Conservation (phyloP, 2,113 vertebrate genomes). For the Pteropus alecto region DNA sequence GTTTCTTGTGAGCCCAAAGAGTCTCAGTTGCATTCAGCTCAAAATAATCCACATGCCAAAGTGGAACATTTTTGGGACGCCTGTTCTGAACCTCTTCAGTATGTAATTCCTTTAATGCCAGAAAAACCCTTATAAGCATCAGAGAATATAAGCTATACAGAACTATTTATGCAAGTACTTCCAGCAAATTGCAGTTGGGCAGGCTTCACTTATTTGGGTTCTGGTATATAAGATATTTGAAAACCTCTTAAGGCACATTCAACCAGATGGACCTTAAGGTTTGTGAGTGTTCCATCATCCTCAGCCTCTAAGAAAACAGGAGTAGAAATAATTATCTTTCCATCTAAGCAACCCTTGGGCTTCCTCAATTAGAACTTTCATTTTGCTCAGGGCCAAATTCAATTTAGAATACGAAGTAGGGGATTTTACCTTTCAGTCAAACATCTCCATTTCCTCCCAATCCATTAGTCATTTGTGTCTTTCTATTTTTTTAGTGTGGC, state of each 20-base stretch:
- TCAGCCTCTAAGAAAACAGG: slow-evolving; percentile 3
- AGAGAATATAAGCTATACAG: not conserved
- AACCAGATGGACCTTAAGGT: not conserved
- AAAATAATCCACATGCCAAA: not conserved
- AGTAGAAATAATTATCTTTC: slow-evolving; percentile 26
- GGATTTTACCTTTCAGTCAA: not conserved
- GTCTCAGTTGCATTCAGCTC: not conserved
- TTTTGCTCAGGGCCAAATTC: not conserved
- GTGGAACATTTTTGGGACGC: not conserved
- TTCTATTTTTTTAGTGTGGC: not conserved
- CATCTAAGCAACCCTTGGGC: not conserved
- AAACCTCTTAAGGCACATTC: not conserved
- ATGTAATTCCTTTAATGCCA: not conserved
- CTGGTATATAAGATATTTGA: not conserved
- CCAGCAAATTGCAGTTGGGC: not conserved
- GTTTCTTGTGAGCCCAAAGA: not conserved
- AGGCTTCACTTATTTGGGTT: not conserved
- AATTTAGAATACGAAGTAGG: not conserved
- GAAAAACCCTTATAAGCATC: not conserved
- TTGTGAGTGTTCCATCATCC: not conserved
- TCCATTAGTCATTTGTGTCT: not conserved
- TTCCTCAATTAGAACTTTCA: not conserved
- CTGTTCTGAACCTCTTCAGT: not conserved
- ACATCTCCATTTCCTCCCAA: not conserved
- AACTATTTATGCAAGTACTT: not conserved